phyloP scores from a whole-genome alignment of 2,888 invertebrate genomes.

The Eupithecia insigniata region DNA sequence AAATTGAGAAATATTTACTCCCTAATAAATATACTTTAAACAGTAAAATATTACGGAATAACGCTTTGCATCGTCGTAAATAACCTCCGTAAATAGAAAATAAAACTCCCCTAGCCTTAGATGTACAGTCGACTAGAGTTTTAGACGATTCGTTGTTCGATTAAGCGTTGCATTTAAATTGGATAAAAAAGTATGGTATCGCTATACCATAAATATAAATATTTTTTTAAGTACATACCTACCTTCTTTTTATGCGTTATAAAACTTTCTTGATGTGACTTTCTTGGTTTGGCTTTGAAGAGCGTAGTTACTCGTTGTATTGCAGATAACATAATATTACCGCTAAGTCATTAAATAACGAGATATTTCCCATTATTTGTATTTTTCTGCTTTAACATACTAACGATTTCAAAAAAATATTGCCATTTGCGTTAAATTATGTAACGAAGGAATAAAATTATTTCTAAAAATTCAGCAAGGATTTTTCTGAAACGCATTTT shows the following conservation, averaged over 20 bases:
- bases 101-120: constrained; percentile 50
- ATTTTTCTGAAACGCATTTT: constrained; percentile 13
- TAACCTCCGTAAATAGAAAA: constrained; percentile 54
- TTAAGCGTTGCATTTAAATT: background rate
- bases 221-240: too few species aligned
- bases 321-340: too few species aligned
- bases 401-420: background rate
- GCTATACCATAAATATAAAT: too few species aligned
- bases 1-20: constrained; percentile 44
- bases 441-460: background rate
- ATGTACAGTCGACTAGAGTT: constrained; percentile 24
- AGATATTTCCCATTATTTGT: too few species aligned
- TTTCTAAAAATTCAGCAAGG: background rate
- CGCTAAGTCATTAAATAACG: too few species aligned
- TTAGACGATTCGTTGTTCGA: background rate
- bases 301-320: too few species aligned
- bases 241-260: too few species aligned
- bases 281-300: too few species aligned
- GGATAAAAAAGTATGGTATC: background rate
- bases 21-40: constrained; percentile 40
- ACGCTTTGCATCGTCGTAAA: constrained; percentile 39
- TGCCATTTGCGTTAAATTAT: background rate
- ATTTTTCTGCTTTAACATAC: too few species aligned
- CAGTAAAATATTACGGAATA: constrained; percentile 35
- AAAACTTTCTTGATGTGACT: too few species aligned